Evolutionary conservation across 2,888 invertebrate genomes (phyloP).

Genomic region (Athalia cordata): DNA sequence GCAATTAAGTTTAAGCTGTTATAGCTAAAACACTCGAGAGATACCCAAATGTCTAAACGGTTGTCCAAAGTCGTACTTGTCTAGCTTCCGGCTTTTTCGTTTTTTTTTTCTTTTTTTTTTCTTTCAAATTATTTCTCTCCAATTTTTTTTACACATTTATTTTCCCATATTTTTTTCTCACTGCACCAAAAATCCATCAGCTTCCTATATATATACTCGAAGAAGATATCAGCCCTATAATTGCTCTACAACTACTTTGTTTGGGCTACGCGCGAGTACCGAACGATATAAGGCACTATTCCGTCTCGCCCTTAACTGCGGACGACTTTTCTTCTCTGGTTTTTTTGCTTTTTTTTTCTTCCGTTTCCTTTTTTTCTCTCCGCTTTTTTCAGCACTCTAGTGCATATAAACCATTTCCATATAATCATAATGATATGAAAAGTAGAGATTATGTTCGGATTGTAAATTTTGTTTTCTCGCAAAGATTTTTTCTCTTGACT

Average conservation of each 20-base stretch:
- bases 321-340: neutral
- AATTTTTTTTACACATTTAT: neutral
- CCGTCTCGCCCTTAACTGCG: constrained; percentile 3
- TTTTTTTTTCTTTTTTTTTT: neutral
- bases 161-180: constrained; percentile 19
- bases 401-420: neutral
- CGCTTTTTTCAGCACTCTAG: neutral
- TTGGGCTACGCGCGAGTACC: constrained; percentile 29
- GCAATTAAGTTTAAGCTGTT: constrained; percentile 25
- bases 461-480: neutral
- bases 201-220: no score
- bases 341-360: neutral
- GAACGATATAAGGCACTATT: neutral
- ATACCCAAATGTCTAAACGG: constrained; percentile 34
- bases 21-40: constrained; percentile 23
- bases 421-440: neutral
- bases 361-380: neutral
- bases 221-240: no score
- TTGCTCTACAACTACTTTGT: constrained; percentile 22
- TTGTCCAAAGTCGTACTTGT: constrained; percentile 39
- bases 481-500: neutral
- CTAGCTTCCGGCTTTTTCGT: constrained; percentile 35
- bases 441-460: no score
- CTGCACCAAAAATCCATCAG: neutral
- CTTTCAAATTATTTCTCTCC: no score